Percentiles rank a stretch among this genome's conserved stretches.
These are phyloP conservation scores for Onychomys leucogaster DNA, from an alignment of 2,797 vertebrate species.

Conservation along the genomic window DNA sequence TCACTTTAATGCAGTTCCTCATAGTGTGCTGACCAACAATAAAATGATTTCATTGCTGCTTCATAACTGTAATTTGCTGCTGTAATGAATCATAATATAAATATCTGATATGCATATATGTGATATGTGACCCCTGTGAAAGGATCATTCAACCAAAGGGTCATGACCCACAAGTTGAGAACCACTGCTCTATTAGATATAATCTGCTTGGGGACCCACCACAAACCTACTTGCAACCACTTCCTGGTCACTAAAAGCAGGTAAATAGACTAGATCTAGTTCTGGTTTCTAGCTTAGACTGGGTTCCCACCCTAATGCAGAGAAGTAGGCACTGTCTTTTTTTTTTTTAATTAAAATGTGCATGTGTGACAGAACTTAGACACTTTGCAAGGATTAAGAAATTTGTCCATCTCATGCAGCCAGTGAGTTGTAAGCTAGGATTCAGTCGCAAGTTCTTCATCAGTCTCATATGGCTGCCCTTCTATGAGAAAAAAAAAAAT, in stretches of 20 bases:
- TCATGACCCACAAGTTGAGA: background rate
- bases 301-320: background rate
- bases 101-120: background rate
- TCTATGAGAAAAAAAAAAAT: background rate
- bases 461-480: background rate
- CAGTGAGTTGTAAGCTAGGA: background rate
- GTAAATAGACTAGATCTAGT: conserved; percentile 29
- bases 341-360: background rate
- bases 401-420: background rate
- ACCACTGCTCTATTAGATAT: background rate
- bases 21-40: background rate
- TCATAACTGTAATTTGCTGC: background rate
- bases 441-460: background rate
- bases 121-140: background rate
- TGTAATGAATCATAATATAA: background rate
- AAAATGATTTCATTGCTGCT: background rate
- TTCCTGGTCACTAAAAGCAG: conserved; percentile 22
- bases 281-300: conserved; percentile 32
- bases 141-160: background rate
- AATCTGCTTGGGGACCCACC: background rate
- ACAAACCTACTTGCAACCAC: background rate
- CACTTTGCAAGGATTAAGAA: background rate
- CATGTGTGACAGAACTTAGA: background rate
- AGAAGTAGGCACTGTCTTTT: background rate
- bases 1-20: background rate